phyloP scores from a whole-genome alignment of 23 tunicate genomes.

The Botrylloides violaceus region DNA sequence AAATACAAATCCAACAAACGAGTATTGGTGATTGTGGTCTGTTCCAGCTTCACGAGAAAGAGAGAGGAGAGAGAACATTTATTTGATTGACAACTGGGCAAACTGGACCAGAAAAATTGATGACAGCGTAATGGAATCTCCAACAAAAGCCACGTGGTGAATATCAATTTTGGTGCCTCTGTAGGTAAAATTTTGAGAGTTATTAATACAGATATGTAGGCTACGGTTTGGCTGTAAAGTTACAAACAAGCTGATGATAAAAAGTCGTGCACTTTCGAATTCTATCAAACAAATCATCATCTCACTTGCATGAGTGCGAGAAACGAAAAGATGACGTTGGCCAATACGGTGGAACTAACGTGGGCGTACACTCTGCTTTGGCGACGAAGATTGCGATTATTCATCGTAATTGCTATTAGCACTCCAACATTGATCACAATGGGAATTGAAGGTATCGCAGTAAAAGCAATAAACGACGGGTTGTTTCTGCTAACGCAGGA shows the following conservation, averaged over 20 bases:
- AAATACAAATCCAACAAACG: no score
- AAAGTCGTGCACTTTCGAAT: not conserved
- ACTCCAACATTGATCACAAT: constrained; percentile 54
- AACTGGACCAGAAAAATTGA: no score
- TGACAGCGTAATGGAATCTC: no score
- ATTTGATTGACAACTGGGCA: no score
- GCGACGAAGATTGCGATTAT: constrained; percentile 44
- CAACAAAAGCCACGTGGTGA: no score
- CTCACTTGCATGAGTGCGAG: constrained; percentile 69
- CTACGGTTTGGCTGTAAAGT: no score
- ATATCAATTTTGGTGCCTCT: no score
- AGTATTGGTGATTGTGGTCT: no score
- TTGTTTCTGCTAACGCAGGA: constrained; percentile 53
- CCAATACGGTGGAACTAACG: constrained; percentile 63
- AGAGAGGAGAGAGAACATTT: no score
- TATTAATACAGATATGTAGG: no score
- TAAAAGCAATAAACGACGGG: constrained; percentile 52
- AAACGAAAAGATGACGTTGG: constrained; percentile 66
- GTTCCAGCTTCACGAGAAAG: no score
- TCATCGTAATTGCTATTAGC: constrained; percentile 52
- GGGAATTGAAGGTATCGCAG: constrained; percentile 48
- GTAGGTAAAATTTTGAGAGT: no score
- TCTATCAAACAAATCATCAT: not conserved
- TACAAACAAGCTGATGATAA: not conserved
- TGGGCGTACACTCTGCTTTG: constrained; percentile 84